Base-by-base conservation (phyloP, 2,113 vertebrate species). In the Ctenomys sociabilis region DNA sequence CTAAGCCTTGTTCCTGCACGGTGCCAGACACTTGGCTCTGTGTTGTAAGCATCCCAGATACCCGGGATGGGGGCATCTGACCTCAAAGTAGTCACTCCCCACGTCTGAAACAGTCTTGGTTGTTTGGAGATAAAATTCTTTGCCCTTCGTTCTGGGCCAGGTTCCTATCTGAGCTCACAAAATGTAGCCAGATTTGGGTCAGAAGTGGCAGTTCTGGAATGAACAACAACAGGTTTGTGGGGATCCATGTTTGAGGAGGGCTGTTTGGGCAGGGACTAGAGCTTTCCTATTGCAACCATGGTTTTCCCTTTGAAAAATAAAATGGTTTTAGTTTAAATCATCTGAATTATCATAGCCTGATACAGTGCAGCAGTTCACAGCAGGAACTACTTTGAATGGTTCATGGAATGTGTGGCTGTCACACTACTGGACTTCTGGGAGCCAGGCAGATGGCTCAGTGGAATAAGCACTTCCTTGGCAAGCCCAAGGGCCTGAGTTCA, bases 21-120 rank as follows among this genome's bases (percentile, higher is more conserved):
- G n/a, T n/a, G n/a, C n/a, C n/a, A n/a, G n/a, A n/a, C n/a, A n/a
- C n/a, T n/a, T n/a, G n/a, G n/a, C n/a, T n/a, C n/a, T n/a, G n/a
- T n/a, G n/a, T n/a, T n/a, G 2, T 12, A 30, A 32, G 3, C 2
- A 3, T 16, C 2, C 19, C 40, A 10, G 22, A 14, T 1, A 7
- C 24, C 21, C 5, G 40, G 12, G 4, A 10, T 14, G 16, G 1
- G 30, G 26, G 3, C 3, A 6, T 63, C 40, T 11, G 30, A 16
- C 9, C 40, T 21, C 6, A 54, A 28, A 59, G 2, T 2, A 17
- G 32, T 4, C 40, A 14, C 1, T 35, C 37, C 22, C 52, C 0
- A 0, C 0, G 10, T 6, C n/a, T 32, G 3, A 4, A 3, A 59
- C 22, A 77, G 14, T 45, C 70, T 43, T 17, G 26, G 64, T 43